These are phyloP conservation scores for Pherbina coryleti DNA, from an alignment of 2,888 invertebrate genomes.

Conservation along the genomic window DNA sequence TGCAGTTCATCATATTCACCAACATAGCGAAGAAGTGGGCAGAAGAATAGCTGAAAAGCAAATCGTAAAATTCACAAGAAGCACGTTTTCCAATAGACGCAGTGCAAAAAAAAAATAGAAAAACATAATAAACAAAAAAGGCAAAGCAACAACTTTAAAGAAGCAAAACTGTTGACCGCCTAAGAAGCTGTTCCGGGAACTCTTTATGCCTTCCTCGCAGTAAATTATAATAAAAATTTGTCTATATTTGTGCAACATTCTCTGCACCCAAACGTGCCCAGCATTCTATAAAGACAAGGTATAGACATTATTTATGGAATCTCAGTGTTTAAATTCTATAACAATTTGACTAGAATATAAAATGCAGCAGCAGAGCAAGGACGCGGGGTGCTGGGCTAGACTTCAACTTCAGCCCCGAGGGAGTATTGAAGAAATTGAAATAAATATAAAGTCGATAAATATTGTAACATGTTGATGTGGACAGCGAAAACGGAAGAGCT, in stretches of 20 bases:
- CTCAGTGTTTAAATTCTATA: conserved; percentile 14
- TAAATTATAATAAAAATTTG: conserved; percentile 31
- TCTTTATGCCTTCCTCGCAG: background rate
- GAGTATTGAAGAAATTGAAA: conserved; percentile 13
- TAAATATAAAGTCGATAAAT: conserved; percentile 34
- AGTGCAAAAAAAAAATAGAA: conserved; percentile 17
- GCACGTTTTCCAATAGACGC: conserved; percentile 41
- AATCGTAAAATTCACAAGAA: conserved; percentile 35
- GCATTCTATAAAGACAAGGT: conserved; percentile 50
- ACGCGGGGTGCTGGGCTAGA: background rate
- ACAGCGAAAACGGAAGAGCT: conserved; percentile 35
- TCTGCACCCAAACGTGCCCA: conserved; percentile 48
- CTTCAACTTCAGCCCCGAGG: conserved; percentile 8
- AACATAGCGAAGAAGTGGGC: background rate
- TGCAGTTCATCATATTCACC: conserved; percentile 2
- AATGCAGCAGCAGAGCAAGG: background rate
- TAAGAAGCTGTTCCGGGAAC: conserved; percentile 46
- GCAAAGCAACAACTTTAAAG: conserved; percentile 12
- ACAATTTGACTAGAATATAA: conserved; percentile 6
- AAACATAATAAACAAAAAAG: conserved; percentile 15
- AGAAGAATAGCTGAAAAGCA: background rate
- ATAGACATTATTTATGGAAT: conserved; percentile 55
- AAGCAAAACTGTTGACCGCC: conserved; percentile 57
- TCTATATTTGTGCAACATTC: conserved; percentile 17
- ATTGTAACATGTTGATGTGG: conserved; percentile 23